Base-by-base conservation (phyloP, 2,113 vertebrate genomes). In the Phainopepla nitens region DNA sequence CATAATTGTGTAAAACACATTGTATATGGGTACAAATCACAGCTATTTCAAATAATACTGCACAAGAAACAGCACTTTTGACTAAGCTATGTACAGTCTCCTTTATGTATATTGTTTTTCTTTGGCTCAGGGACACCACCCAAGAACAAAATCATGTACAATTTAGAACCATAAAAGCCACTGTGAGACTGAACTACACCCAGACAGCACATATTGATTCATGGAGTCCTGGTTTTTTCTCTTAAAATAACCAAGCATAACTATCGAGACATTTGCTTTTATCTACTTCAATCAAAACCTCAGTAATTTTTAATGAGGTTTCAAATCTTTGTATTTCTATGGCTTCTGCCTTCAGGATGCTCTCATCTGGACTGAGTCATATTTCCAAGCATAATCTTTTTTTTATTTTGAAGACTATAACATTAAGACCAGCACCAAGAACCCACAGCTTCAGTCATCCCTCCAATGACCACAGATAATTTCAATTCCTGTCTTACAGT, bases 221-320 rank as follows among this genome's bases (percentile, higher is more conserved):
- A 54, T 7, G 21, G 33, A 70, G 41, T 53, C 41, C 64, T 86
- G 0, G 35, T 73, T 85, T 54, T 47, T 53, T 9, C 75, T 86
- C 64, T 70, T 51, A 71, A 91, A 86, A 84, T 17, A 35, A 36
- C 29, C 29, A 82, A 0, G 1, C 4, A 1, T 21, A 71, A 65
- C 11, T 42, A 84, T 5, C 50, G 35, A 87, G 75, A 57, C 82
- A 62, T 71, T 66, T 41, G 13, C 68, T 94, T 85, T 66, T 42
- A 90, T 71, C 82, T 92, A 19, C 56, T 89, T 81, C 72, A 79
- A 89, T 69, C 88, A 89, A 92, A 94, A 89, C n/a, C 79, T 93
- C 82, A 75, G 68, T 76, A 65, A 89, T 75, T 89, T 93, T 93
- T 83, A 81, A 86, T 57, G 65, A 89, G 44, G 44, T 50, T 89